These are phyloP conservation scores for Scaptomyza hsui DNA, from an alignment of 1,140 invertebrate genomes.

Conservation along the genomic window DNA sequence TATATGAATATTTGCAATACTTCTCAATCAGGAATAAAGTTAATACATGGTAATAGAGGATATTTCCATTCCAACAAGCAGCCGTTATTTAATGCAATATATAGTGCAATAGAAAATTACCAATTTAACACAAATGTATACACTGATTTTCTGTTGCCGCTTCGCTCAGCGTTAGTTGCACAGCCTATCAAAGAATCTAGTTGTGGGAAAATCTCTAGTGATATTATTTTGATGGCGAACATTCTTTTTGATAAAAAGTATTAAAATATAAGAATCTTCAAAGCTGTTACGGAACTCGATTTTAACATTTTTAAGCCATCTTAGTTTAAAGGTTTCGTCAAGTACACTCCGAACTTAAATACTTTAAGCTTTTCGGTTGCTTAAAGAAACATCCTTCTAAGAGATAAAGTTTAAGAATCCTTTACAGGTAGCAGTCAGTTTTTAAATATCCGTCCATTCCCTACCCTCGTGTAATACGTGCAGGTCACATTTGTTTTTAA, in stretches of 20 bases:
- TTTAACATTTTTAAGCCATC: too few species aligned
- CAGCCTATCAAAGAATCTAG: constrained; percentile 84
- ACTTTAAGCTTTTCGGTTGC: too few species aligned
- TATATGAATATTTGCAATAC: constrained; percentile 95
- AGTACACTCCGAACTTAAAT: too few species aligned
- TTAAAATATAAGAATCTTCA: constrained; percentile 4
- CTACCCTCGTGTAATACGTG: too few species aligned
- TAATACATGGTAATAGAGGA: constrained; percentile 95
- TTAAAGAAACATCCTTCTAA: too few species aligned
- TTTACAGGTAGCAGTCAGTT: too few species aligned
- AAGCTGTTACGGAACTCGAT: too few species aligned
- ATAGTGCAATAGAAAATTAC: constrained; percentile 88
- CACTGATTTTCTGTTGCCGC: constrained; percentile 84
- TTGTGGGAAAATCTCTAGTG: constrained; percentile 85
- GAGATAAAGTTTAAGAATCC: too few species aligned
- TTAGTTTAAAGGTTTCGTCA: too few species aligned
- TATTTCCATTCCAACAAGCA: constrained; percentile 95
- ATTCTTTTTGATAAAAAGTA: constrained; percentile 39
- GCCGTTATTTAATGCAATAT: constrained; percentile 92
- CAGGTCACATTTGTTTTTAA: too few species aligned
- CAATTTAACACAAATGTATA: constrained; percentile 84
- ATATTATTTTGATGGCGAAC: constrained; percentile 70
- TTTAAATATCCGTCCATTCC: too few species aligned
- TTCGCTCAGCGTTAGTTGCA: constrained; percentile 83
- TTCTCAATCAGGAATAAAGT: constrained; percentile 88